Percentiles rank a stretch among this genome's conserved stretches.
phyloP scores from a whole-genome alignment of 2,888 invertebrate species.

The Diarsia mendica region DNA sequence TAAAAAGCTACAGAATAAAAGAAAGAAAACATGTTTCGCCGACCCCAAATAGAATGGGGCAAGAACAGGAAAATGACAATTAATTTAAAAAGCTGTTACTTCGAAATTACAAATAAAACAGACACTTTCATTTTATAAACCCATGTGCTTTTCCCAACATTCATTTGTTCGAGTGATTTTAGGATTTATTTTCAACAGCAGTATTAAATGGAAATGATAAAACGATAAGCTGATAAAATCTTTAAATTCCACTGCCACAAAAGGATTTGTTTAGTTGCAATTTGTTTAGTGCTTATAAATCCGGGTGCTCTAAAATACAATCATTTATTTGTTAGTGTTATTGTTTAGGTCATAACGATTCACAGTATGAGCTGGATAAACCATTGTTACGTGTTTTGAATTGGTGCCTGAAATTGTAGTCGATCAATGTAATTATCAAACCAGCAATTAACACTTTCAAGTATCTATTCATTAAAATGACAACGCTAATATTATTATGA shows the following conservation, averaged over 20 bases:
- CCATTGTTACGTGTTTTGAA: neutral
- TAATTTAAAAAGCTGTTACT: too few relatives aligned
- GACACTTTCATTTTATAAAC: neutral
- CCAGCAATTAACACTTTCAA: neutral
- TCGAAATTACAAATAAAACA: too few relatives aligned
- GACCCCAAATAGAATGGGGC: too few relatives aligned
- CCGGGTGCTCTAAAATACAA: slow-evolving; percentile 2
- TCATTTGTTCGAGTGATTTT: neutral
- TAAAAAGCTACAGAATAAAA: too few relatives aligned
- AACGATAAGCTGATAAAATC: neutral
- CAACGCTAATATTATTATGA: too few relatives aligned
- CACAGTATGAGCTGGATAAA: neutral
- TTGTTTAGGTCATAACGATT: neutral
- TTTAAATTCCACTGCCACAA: slow-evolving; percentile 5
- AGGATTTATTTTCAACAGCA: neutral
- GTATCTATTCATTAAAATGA: neutral
- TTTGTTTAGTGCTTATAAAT: neutral
- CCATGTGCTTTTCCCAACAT: neutral
- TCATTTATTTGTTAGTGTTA: neutral
- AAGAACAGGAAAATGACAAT: too few relatives aligned
- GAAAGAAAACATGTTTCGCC: too few relatives aligned
- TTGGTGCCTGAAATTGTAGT: neutral
- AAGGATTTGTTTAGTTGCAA: slow-evolving; percentile 18
- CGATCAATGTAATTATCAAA: neutral
- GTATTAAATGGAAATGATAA: neutral